A percentile compares a stretch with the other conserved stretches of the same genome.
phyloP scores from a whole-genome alignment of 2,888 invertebrate species.

The Lathronympha strigana region DNA sequence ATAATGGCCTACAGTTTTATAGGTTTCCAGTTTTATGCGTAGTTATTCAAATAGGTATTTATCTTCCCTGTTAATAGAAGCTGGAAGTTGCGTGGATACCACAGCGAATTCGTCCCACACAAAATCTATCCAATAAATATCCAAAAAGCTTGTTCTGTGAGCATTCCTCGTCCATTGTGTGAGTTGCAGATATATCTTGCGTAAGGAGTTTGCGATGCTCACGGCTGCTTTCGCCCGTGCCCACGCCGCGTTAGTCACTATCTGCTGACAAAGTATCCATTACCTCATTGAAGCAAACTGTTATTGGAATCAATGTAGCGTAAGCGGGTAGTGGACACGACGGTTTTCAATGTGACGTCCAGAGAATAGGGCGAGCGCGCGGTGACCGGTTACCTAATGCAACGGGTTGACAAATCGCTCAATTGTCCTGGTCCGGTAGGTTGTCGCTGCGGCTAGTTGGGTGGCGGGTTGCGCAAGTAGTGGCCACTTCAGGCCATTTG shows the following conservation, averaged over 20 bases:
- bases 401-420: constrained; percentile 81
- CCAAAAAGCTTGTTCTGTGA: constrained; percentile 81
- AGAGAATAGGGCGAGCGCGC: constrained; percentile 59
- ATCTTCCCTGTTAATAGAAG: constrained; percentile 33
- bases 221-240: constrained; percentile 65
- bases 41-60: constrained; percentile 34
- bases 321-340: constrained; percentile 62
- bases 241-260: constrained; percentile 71
- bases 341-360: constrained; percentile 51
- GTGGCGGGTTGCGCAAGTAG: constrained; percentile 72
- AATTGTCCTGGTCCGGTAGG: constrained; percentile 73
- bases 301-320: constrained; percentile 62
- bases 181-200: constrained; percentile 80
- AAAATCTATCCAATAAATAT: constrained; percentile 83
- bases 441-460: constrained; percentile 68
- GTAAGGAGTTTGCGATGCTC: constrained; percentile 74
- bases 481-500: constrained; percentile 64
- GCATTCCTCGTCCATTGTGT: constrained; percentile 80
- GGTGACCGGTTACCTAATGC: constrained; percentile 74
- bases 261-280: constrained; percentile 72
- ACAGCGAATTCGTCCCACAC: constrained; percentile 79
- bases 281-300: constrained; percentile 62
- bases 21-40: constrained; percentile 24
- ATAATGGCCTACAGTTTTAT: constrained; percentile 24
- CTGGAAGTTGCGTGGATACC: constrained; percentile 47